Evolutionary conservation across 1,140 invertebrate genomes (phyloP).

Genomic region (Aphelenchoides fujianensis): DNA sequence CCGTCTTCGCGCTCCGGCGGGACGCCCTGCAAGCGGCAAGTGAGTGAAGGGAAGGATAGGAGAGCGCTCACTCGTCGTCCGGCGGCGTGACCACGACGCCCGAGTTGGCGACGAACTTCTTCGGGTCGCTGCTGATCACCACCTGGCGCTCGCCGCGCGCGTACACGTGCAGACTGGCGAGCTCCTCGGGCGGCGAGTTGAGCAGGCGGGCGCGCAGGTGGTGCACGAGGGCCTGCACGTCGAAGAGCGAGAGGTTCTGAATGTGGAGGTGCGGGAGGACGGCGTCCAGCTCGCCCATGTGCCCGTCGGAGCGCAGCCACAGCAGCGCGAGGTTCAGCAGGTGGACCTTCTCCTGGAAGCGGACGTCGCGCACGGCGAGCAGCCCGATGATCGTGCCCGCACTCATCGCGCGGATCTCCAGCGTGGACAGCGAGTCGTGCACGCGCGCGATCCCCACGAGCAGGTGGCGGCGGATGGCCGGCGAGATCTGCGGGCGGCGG

Average conservation of each 20-base stretch:
- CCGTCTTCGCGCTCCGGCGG: too few species aligned
- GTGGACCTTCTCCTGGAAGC: conserved; percentile 11
- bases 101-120: conserved; percentile 11
- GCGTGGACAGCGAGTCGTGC: neutral
- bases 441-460: neutral
- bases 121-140: conserved; percentile 1
- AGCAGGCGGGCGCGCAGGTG: neutral
- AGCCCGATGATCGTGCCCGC: neutral
- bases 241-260: neutral
- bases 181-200: too few species aligned
- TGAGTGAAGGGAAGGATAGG: too few species aligned
- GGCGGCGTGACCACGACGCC: conserved; percentile 1
- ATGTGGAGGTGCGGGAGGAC: neutral
- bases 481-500: neutral
- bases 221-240: neutral
- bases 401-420: conserved; percentile 3
- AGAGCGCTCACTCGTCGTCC: neutral
- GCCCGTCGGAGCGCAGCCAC: conserved; percentile 17
- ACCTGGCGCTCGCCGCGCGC: neutral
- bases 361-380: neutral
- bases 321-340: conserved; percentile 8
- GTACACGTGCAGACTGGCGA: conserved; percentile 7
- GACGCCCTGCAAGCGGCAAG: too few species aligned
- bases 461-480: neutral
- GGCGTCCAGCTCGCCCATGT: neutral